These are phyloP conservation scores for Phoenicopterus ruber DNA, from an alignment of 2,113 vertebrate genomes.

Conservation along the genomic window DNA sequence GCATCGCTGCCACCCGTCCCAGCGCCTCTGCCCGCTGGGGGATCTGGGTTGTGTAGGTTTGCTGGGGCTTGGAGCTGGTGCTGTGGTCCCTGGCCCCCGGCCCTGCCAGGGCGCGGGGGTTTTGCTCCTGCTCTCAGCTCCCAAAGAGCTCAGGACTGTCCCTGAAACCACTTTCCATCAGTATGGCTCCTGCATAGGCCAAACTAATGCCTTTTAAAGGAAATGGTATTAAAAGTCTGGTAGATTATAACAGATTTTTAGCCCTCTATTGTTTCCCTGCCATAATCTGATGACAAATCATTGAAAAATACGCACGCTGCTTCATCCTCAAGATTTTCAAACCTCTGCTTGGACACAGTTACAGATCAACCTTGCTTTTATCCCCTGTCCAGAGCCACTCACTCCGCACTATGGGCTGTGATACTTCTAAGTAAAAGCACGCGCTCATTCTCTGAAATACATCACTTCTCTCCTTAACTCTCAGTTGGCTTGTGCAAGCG, in stretches of 20 bases:
- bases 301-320: background rate
- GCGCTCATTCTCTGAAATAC: background rate
- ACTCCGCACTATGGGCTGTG: background rate
- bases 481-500: background rate
- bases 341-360: background rate
- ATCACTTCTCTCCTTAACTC: background rate
- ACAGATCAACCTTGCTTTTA: background rate
- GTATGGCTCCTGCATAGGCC: background rate
- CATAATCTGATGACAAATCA: background rate
- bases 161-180: background rate
- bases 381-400: background rate
- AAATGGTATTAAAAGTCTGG: background rate
- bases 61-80: background rate
- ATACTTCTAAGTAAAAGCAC: background rate
- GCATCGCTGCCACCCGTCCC: fast-evolving
- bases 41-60: background rate
- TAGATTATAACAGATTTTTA: background rate
- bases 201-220: background rate
- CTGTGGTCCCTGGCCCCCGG: background rate
- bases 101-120: fast-evolving
- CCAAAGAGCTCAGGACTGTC: background rate
- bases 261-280: background rate
- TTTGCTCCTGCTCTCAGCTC: background rate
- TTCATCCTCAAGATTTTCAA: background rate
- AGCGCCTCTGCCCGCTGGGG: fast-evolving